Conservation (phyloP, 2,797 vertebrate species). For the Helostoma temminkii region DNA sequence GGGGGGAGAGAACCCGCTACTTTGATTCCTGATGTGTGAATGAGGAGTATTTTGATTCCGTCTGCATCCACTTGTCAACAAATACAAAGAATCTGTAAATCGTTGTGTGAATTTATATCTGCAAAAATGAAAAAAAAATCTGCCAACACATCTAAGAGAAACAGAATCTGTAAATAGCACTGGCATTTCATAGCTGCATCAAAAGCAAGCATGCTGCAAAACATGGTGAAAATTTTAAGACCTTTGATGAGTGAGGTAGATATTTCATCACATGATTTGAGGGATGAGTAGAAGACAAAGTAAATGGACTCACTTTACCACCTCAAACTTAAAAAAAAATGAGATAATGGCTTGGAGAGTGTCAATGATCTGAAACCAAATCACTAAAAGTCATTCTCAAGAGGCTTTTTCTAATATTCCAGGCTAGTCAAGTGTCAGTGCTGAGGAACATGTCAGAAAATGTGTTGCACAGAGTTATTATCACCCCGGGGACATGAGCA, state of each 20-base stretch:
- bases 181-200: conserved; percentile 9
- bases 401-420: conserved; percentile 40
- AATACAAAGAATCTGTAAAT: conserved; percentile 6
- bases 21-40: conserved; percentile 20
- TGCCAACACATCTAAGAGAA: not conserved
- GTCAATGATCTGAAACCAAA: conserved; percentile 40
- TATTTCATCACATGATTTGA: conserved; percentile 16
- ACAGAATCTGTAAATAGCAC: conserved; percentile 19
- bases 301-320: conserved; percentile 28
- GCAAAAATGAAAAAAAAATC: conserved; percentile 14
- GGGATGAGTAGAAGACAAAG: conserved; percentile 15
- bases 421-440: conserved; percentile 34
- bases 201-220: conserved; percentile 13
- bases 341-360: conserved; percentile 37
- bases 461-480: conserved; percentile 63
- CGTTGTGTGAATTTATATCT: conserved; percentile 11
- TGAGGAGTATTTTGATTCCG: conserved; percentile 2
- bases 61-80: conserved; percentile 18
- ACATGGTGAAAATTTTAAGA: conserved; percentile 9
- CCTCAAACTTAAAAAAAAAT: conserved; percentile 37
- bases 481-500: conserved; percentile 55
- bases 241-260: conserved; percentile 3
- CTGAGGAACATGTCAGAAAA: conserved; percentile 52
- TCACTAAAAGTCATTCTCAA: conserved; percentile 30
- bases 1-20: not conserved